Evolutionary conservation across 1,140 invertebrate genomes (phyloP).

Genomic region (Cotesia chilonis): DNA sequence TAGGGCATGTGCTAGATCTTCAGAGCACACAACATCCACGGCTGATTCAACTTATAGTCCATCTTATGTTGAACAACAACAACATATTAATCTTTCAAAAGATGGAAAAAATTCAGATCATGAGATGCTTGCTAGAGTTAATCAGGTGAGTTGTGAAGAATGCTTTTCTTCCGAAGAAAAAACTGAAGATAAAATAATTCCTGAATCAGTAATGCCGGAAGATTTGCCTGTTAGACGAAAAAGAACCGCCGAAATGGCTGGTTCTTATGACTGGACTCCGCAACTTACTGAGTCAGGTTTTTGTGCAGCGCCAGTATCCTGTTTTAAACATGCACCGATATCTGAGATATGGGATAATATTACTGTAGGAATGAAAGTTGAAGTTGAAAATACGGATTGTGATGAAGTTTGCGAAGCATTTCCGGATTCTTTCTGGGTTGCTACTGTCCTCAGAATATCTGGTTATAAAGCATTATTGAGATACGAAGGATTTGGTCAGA

Average conservation of each 20-base stretch:
- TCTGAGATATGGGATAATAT: constrained; percentile 93
- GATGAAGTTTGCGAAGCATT: constrained; percentile 80
- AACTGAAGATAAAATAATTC: constrained; percentile 36
- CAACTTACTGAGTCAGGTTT: constrained; percentile 80
- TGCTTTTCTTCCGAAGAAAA: background rate
- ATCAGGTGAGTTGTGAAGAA: constrained; percentile 38
- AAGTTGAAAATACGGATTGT: constrained; percentile 91
- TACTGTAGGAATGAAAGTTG: constrained; percentile 93
- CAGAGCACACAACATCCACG: constrained; percentile 54
- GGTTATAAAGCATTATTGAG: constrained; percentile 92
- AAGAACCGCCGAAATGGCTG: constrained; percentile 70
- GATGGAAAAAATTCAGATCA: constrained; percentile 46
- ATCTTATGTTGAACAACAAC: constrained; percentile 51
- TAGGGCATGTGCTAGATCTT: constrained; percentile 74
- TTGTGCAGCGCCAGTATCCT: constrained; percentile 85
- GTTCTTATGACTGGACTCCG: constrained; percentile 84
- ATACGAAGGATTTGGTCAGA: constrained; percentile 93
- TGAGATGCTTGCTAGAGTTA: constrained; percentile 39
- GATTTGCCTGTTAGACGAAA: constrained; percentile 65
- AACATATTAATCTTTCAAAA: constrained; percentile 20
- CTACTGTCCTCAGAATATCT: constrained; percentile 88
- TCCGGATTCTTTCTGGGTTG: constrained; percentile 93
- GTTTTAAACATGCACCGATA: constrained; percentile 91
- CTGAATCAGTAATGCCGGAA: constrained; percentile 59
- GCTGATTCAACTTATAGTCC: constrained; percentile 64